A percentile compares a stretch with the other conserved stretches of the same genome.
Conservation (phyloP, 2,888 invertebrate genomes). For the Mythimna loreyi region DNA sequence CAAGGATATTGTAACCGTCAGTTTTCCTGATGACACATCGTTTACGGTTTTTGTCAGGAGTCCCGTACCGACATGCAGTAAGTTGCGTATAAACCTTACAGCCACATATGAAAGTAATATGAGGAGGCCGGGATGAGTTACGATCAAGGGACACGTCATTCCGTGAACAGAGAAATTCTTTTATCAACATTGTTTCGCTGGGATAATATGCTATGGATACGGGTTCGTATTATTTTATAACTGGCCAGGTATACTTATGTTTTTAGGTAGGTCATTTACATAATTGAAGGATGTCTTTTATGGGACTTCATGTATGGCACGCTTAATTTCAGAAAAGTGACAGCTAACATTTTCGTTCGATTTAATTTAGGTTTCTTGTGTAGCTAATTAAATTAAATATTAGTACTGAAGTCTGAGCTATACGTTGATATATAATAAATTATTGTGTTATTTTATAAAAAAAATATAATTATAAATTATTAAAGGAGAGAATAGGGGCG, state of each 20-base stretch:
- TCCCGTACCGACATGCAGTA: constrained; percentile 59
- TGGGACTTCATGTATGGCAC: not conserved
- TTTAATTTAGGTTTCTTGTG: not conserved
- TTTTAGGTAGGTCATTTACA: constrained; percentile 28
- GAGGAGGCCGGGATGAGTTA: constrained; percentile 77
- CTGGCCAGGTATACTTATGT: constrained; percentile 40
- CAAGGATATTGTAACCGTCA: constrained; percentile 11
- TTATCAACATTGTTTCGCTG: constrained; percentile 79
- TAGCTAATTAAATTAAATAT: no score
- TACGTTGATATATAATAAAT: no score
- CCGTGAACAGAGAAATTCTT: constrained; percentile 78
- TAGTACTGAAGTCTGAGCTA: no score
- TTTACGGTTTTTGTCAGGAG: constrained; percentile 72
- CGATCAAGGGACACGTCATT: constrained; percentile 80
- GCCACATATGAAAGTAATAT: constrained; percentile 78
- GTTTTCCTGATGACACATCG: constrained; percentile 69
- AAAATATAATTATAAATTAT: no score
- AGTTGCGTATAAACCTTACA: constrained; percentile 71
- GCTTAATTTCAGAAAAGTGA: constrained; percentile 4
- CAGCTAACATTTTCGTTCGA: not conserved
- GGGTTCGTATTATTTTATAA: constrained; percentile 69
- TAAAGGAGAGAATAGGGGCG: no score
- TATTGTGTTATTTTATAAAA: no score
- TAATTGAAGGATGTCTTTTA: constrained; percentile 20
- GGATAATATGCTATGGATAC: constrained; percentile 70